These are phyloP conservation scores for Mormyrus iriodes DNA, from an alignment of 2,113 vertebrate genomes.

Conservation along the genomic window DNA sequence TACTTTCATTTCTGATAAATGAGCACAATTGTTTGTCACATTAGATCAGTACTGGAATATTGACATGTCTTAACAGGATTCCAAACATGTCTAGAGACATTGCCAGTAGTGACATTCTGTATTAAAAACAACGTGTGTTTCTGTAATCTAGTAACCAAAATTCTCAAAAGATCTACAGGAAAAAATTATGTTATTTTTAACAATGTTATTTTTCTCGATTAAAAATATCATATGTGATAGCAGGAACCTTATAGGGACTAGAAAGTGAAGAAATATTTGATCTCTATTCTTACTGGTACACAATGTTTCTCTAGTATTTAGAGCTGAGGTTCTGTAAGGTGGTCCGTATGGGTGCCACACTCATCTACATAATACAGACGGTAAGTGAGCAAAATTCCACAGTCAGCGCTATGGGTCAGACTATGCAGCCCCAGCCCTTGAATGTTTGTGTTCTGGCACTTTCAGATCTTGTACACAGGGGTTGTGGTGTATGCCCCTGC, in stretches of 20 bases:
- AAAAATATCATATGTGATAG: background rate
- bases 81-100: background rate
- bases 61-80: background rate
- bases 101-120: background rate
- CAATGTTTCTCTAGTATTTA: conserved; percentile 57
- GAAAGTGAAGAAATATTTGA: background rate
- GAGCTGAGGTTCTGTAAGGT: conserved; percentile 71
- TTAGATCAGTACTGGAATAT: background rate
- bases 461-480: conserved; percentile 72
- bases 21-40: background rate
- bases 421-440: background rate
- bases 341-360: conserved; percentile 63
- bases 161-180: background rate
- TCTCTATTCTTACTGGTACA: background rate
- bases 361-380: conserved; percentile 71
- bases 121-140: background rate
- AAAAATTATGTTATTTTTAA: background rate
- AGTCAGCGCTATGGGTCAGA: background rate
- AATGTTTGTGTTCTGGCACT: background rate
- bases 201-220: background rate
- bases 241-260: background rate
- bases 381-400: conserved; percentile 47
- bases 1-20: background rate
- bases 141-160: background rate
- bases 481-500: conserved; percentile 76